Evolutionary conservation across 2,113 vertebrate species (phyloP), one percentile per base, ranked within the genome.

Genomic region (Furnarius figulus): DNA sequence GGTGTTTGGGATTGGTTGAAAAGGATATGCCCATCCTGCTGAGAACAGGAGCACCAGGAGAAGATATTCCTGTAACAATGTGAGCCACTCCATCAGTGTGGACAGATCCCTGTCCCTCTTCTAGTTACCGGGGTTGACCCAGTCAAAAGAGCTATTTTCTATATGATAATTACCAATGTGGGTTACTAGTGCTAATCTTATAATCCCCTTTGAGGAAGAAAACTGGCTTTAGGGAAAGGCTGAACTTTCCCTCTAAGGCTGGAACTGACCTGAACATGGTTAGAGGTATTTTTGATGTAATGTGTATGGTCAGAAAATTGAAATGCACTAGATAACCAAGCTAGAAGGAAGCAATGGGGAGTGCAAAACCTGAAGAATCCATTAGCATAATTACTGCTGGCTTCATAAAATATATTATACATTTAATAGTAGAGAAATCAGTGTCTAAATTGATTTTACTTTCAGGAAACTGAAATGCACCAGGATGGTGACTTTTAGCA

Each of bases 151-250:
- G 19, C 37, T 81, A 12, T 87, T 89, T 95, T 71, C 35, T 78
- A 3, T 30, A 25, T 49, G 50, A n/a, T 77, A 77, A 62, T 81
- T 84, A 37, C 61, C 35, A 63, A 14, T 52, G 52, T 81, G 42
- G 30, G 65, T 91, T 87, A 74, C 68, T 89, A 76, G 68, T 62
- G 55, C 55, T 91, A 84, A 92, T 87, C 46, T 74, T 84, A 63
- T 87, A 96, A 96, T 89, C 81, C 81, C 87, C 31, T 91, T 71
- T 85, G 52, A 85, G 55, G 42, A 81, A 94, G 91, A 81, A n/a
- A 0, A 3, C 24, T 10, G 53, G 73, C 68, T 81, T 46, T 42
- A 28, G 35, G 72, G 55, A 89, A 72, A 77, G 39, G n/a, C 21
- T 91, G 80, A 71, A 74, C 59, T 95, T 96, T 90, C 28, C 31